Evolutionary conservation across 1,140 invertebrate species (phyloP).

Genomic region (Leptinotarsa undecemlineata): DNA sequence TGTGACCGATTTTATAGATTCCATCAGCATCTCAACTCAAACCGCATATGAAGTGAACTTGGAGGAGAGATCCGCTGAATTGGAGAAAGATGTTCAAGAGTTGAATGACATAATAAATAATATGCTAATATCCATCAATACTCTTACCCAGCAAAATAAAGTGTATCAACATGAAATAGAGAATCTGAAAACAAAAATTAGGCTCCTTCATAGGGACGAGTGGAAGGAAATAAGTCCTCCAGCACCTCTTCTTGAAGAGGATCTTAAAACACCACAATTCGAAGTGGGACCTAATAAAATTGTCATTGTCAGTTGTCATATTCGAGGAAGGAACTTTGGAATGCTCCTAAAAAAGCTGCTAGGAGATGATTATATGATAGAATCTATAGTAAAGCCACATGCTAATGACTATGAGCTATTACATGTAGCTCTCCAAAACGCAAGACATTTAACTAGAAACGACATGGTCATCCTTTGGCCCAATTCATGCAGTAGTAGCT

Average conservation of each 20-base stretch:
- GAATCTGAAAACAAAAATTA: background rate
- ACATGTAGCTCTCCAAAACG: background rate
- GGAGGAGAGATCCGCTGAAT: constrained; percentile 8
- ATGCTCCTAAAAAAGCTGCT: background rate
- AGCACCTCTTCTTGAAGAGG: too few species aligned
- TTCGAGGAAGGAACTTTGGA: background rate
- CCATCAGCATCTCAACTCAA: background rate
- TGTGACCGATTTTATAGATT: background rate
- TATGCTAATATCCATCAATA: constrained; percentile 9
- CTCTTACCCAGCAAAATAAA: background rate
- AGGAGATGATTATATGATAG: background rate
- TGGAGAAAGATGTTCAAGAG: background rate
- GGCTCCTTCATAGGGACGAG: background rate
- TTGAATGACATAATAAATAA: constrained; percentile 6
- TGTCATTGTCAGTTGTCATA: background rate
- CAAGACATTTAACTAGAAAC: background rate
- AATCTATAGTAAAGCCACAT: constrained; percentile 9
- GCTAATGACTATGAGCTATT: constrained; percentile 4
- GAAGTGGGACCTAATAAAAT: background rate
- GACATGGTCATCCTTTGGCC: constrained; percentile 13
- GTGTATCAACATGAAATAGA: background rate
- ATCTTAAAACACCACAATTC: background rate
- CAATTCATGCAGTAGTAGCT: background rate
- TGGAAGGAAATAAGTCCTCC: background rate
- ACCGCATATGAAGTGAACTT: background rate